These are phyloP conservation scores for Xestia ashworthii DNA, from an alignment of 2,888 invertebrate genomes.

Conservation along the genomic window DNA sequence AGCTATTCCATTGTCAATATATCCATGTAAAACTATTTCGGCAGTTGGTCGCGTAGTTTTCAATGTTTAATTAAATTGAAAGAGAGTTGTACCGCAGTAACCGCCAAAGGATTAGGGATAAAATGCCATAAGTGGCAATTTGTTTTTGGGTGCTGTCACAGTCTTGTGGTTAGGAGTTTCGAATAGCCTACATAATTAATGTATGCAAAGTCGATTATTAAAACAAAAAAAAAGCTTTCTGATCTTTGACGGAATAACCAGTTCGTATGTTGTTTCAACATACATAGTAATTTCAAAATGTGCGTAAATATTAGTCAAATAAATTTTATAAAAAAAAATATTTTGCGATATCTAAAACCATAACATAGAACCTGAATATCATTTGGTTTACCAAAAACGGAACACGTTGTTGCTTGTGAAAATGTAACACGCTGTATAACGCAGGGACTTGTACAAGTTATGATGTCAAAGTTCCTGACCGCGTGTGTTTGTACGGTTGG, in stretches of 20 bases:
- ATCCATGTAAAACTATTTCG: conserved; percentile 55
- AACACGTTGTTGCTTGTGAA: background rate
- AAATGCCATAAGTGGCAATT: conserved; percentile 35
- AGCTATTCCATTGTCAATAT: conserved; percentile 36
- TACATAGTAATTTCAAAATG: too few species aligned
- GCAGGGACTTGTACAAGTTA: conserved; percentile 32
- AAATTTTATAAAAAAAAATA: background rate
- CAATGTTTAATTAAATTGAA: conserved; percentile 67
- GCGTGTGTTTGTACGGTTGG: conserved; percentile 44
- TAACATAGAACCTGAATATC: too few species aligned
- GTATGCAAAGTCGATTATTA: background rate
- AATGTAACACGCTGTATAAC: background rate
- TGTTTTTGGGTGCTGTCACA: conserved; percentile 37
- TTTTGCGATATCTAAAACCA: background rate
- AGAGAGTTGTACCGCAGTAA: conserved; percentile 59
- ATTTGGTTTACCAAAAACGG: background rate
- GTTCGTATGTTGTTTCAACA: background rate
- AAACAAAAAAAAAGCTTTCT: background rate
- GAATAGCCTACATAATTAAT: background rate
- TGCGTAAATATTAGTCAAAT: too few species aligned
- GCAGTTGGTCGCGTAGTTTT: conserved; percentile 55
- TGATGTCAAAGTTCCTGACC: conserved; percentile 50
- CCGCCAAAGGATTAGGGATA: conserved; percentile 40
- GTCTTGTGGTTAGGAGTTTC: conserved; percentile 6
- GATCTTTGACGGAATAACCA: background rate